Conservation (phyloP, 2,888 invertebrate species). For the Lithophane semibrunnea region DNA sequence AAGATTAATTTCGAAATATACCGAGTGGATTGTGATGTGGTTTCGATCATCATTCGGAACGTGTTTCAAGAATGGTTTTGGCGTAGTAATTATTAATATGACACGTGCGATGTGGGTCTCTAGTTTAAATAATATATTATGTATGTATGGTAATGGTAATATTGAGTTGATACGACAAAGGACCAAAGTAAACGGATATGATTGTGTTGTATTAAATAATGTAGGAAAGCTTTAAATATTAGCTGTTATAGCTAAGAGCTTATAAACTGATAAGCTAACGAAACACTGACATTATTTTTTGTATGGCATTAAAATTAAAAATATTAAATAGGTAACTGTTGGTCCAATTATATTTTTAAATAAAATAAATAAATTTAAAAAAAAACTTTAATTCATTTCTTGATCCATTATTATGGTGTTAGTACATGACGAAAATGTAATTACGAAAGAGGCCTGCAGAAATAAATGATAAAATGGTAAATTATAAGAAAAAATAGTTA, state of each 20-base stretch:
- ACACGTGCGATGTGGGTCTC: slow-evolving; percentile 2
- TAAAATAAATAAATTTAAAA: no score
- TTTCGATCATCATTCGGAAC: slow-evolving; percentile 37
- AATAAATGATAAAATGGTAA: neutral
- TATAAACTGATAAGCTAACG: neutral
- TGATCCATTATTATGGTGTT: no score
- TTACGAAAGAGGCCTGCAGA: neutral
- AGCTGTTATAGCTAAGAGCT: no score
- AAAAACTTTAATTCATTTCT: no score
- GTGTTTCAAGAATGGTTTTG: slow-evolving; percentile 19
- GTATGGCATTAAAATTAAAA: neutral
- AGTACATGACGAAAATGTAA: no score
- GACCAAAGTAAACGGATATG: neutral
- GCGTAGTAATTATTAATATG: slow-evolving; percentile 13
- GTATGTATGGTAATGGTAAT: neutral
- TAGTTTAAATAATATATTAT: slow-evolving; percentile 13
- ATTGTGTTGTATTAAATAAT: neutral
- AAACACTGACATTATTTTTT: neutral
- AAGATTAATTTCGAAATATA: slow-evolving; percentile 27
- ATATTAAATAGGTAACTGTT: neutral
- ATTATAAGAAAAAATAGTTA: neutral
- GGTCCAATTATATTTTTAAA: neutral
- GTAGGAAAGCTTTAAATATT: neutral
- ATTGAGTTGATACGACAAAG: neutral
- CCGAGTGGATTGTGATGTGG: slow-evolving; percentile 15